Base-by-base conservation (phyloP, 2,888 invertebrate species). In the Drosophila aldrichi region DNA sequence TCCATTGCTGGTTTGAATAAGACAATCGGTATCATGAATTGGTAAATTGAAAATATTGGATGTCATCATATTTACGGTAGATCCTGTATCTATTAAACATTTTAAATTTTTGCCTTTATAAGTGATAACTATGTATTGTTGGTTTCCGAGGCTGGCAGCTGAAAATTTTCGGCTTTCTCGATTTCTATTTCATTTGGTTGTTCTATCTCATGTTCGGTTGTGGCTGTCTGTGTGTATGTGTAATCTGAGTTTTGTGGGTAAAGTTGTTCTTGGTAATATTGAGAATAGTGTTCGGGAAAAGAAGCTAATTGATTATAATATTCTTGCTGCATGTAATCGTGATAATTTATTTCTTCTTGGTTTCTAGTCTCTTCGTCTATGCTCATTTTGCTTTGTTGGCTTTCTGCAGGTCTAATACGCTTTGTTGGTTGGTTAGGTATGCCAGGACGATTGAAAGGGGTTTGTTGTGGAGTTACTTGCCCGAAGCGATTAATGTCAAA, bases 161-260 rank as follows among this genome's bases (percentile, higher is more conserved):
- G 55, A 62, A 62, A 62, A 55, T 62, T 62, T 62, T 62, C 62
- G 14, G 55, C 29, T 55, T 62, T 54, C 16, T 62, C 38, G 22
- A 40, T 54, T 38, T 54, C 52, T 34, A 51, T 18, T 34, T 46
- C 16, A 46, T 25, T 44, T 44, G 44, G 7, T 22, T 44, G 14
- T 14, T 44, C 44, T 16, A 14, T 44, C 7, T 44, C 43, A 7
- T 44, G 22, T 22, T 44, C 14, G 22, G 44, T 22, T 44, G 14
- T 18, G n/a, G 41, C 18, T 18, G 18, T 1, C 9, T 41, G 41
- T 41, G 41, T 18, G 44, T 44, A 44, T 44, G 44, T 22, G 2
- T 22, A 44, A 6, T 44, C 44, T 44, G 44, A 14, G 22, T 1
- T 22, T 44, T 44, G 44, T 22, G 44, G 44, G 3, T 22, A 44